Conservation (phyloP, 2,888 invertebrate genomes). For the Leptopilina syphax region DNA sequence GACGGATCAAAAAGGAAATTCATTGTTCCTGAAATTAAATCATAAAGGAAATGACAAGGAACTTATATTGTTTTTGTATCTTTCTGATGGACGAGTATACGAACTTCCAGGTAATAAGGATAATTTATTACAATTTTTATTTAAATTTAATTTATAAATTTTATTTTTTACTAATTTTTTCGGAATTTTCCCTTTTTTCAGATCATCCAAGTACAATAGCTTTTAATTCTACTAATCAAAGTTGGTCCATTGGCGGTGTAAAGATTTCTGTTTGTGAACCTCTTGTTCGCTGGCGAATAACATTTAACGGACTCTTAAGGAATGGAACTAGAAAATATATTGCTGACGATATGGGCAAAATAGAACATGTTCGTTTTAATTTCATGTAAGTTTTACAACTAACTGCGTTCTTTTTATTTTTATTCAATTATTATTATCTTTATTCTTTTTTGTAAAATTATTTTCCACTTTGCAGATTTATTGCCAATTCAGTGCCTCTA, state of each 20-base stretch:
- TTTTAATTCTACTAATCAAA: constrained; percentile 75
- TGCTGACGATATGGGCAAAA: constrained; percentile 61
- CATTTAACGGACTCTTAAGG: constrained; percentile 84
- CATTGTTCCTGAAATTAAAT: constrained; percentile 79
- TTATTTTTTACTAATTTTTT: neutral
- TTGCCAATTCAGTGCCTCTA: constrained; percentile 64
- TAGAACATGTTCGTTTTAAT: constrained; percentile 79
- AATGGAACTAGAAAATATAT: constrained; percentile 75
- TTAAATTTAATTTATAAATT: neutral
- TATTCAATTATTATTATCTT: neutral
- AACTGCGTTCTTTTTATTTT: neutral
- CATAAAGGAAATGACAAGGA: constrained; percentile 79
- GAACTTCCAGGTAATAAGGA: constrained; percentile 76
- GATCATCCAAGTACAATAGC: constrained; percentile 79
- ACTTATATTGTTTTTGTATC: constrained; percentile 78
- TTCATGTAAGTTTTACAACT: constrained; percentile 79
- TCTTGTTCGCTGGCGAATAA: constrained; percentile 81
- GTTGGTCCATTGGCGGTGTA: constrained; percentile 81
- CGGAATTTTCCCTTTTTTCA: constrained; percentile 61
- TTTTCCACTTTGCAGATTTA: constrained; percentile 10
- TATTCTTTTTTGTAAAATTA: neutral
- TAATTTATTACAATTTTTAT: neutral
- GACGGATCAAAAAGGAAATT: constrained; percentile 80
- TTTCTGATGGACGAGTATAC: constrained; percentile 76
- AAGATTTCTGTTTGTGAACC: constrained; percentile 82